Base-by-base conservation (phyloP, 2,797 vertebrate species). In the Mormyrus proboscirostris region DNA sequence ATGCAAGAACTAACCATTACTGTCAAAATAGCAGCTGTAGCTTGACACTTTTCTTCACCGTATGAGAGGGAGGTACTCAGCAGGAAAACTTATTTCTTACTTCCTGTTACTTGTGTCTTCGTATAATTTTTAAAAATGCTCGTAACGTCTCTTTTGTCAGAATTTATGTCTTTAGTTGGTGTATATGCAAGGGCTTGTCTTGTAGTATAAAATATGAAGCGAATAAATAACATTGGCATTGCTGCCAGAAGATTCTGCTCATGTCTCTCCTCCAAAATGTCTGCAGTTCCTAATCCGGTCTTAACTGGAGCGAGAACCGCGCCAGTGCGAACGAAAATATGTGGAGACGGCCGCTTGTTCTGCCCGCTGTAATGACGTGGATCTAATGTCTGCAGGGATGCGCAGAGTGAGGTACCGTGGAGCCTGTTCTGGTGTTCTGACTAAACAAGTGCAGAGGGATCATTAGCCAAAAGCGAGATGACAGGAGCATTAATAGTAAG, bases 391-490 rank as follows among this genome's bases (percentile, higher is more conserved):
- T 91, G 84, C 65, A 9, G 90, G 88, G 89, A 89, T 25, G 1
- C 38, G 41, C 55, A 16, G 51, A 90, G 50, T 12, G 51, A 49
- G 25, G 92, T 90, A 92, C 86, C 41, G n/a, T 86, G 88, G 91
- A 92, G 91, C 89, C 53, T 88, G 76, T 88, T 92, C 49, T 29
- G 90, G 84, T 10, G 88, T 90, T 91, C 88, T 93, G 73, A 90
- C 91, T 89, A 90, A 47, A 41, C 82, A 90, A 89, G 69, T 91
- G 91, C 82, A 91, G 88, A 91, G 89, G 89, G 90, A 89, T 90
- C 89, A 89, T 93, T 92, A 93, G 90, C 92, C 93, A 92, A 92
- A 94, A 94, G 92, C 88, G 51, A 79, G 79, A 59, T 89, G 91
- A 91, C 88, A 90, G 62, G 89, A 87, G 47, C 88, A 47, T 88